These are phyloP conservation scores for Scomberomorus guttatus DNA, from an alignment of 2,797 vertebrate genomes.

Conservation along the genomic window DNA sequence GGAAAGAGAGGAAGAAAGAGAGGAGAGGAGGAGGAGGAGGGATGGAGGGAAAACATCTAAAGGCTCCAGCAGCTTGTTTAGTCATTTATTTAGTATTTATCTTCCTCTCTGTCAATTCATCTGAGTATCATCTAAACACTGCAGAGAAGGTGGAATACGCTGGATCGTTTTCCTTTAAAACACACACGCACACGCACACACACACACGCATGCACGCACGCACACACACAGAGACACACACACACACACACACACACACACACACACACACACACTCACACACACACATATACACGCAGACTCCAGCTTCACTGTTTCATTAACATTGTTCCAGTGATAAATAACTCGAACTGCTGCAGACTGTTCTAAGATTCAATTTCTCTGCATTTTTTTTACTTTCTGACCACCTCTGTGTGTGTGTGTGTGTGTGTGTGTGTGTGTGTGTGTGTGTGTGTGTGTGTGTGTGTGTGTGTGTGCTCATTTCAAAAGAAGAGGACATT, in stretches of 20 bases:
- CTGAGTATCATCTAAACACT: slow-evolving; percentile 17
- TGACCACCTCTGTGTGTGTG: slow-evolving; percentile 3
- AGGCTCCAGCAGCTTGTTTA: slow-evolving; percentile 31
- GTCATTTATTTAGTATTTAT: slow-evolving; percentile 62
- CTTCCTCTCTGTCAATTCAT: slow-evolving; percentile 28
- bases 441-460: not conserved
- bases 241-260: not conserved
- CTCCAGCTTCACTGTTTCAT: slow-evolving; percentile 1
- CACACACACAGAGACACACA: not conserved
- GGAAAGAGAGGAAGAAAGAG: not conserved
- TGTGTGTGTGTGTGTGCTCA: not conserved
- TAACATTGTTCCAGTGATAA: slow-evolving; percentile 19
- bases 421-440: slow-evolving; percentile 16
- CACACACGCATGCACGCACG: slow-evolving; percentile 13
- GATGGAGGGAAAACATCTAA: not conserved
- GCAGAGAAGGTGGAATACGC: slow-evolving; percentile 1
- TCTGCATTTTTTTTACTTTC: slow-evolving; percentile 4
- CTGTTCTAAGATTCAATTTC: slow-evolving; percentile 12
- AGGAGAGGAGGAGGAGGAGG: not conserved
- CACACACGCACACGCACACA: not conserved
- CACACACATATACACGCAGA: not conserved
- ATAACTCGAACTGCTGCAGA: not conserved
- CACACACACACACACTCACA: slow-evolving; percentile 11
- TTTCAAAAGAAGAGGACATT: too few species aligned
- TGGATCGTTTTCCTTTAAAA: slow-evolving; percentile 1